Percentiles rank a stretch among this genome's conserved stretches.
These are phyloP conservation scores for Pachyuromys duprasi DNA, from an alignment of 2,797 vertebrate genomes.

Conservation along the genomic window DNA sequence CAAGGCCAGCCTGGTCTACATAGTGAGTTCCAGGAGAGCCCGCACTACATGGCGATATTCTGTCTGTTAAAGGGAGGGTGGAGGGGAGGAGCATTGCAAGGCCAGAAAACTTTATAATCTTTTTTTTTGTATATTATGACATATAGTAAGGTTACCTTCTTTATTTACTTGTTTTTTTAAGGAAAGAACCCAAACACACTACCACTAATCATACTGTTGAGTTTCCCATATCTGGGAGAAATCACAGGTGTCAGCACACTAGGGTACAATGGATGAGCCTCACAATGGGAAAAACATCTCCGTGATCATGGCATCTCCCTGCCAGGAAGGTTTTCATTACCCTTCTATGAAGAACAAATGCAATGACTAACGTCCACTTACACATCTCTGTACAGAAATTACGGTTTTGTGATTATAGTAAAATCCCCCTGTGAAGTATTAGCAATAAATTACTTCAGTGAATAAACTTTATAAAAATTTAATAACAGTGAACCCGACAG, in stretches of 20 bases:
- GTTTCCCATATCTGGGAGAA: neutral
- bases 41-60: neutral
- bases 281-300: neutral
- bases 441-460: conserved; percentile 78
- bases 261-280: neutral
- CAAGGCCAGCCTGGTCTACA: neutral
- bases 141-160: conserved; percentile 85
- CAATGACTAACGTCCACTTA: conserved; percentile 90
- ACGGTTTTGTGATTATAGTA: conserved; percentile 91
- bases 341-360: conserved; percentile 85
- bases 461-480: neutral
- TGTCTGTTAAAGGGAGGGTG: neutral
- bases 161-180: conserved; percentile 52
- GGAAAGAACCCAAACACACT: neutral
- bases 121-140: conserved; percentile 86
- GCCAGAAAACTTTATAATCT: conserved; percentile 86
- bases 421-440: conserved; percentile 88
- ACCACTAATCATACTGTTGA: neutral
- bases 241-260: neutral
- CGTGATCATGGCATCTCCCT: neutral
- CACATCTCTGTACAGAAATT: conserved; percentile 92
- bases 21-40: neutral
- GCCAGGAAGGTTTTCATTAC: neutral
- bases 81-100: conserved; percentile 73
- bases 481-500: neutral